Evolutionary conservation across 2,888 invertebrate species (phyloP).

Genomic region (Parasteatoda lunata): DNA sequence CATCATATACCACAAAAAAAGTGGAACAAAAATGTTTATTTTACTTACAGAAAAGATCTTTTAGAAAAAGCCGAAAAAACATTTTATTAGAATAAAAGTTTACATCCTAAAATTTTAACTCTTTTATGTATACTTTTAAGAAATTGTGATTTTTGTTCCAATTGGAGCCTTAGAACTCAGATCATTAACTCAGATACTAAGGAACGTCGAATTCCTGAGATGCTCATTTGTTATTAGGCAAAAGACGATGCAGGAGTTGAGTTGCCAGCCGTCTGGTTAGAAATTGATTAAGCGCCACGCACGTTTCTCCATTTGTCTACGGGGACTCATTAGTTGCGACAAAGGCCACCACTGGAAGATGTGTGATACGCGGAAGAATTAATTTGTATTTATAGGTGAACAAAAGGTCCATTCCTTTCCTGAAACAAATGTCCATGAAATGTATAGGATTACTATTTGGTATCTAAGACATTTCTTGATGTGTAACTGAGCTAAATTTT

Average conservation of each 20-base stretch:
- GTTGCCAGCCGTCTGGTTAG: constrained; percentile 42
- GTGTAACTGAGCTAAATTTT: not conserved
- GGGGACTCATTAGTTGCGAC: constrained; percentile 56
- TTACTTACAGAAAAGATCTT: too few species aligned
- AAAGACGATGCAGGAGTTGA: constrained; percentile 41
- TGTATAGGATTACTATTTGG: not conserved
- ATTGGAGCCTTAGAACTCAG: constrained; percentile 9
- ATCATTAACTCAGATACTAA: constrained; percentile 50
- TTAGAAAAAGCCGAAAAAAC: too few species aligned
- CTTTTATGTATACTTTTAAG: too few species aligned
- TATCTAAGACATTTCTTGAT: not conserved
- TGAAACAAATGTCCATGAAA: constrained; percentile 14
- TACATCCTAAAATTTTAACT: too few species aligned
- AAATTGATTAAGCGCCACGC: constrained; percentile 53
- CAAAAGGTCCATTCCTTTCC: constrained; percentile 43
- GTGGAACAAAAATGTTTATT: too few species aligned
- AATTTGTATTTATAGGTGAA: constrained; percentile 57
- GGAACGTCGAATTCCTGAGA: constrained; percentile 47
- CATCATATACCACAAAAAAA: too few species aligned
- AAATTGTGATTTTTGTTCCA: constrained; percentile 36
- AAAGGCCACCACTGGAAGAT: constrained; percentile 34
- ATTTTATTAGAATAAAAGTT: too few species aligned
- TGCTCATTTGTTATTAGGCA: constrained; percentile 58
- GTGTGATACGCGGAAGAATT: constrained; percentile 41
- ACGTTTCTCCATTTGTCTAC: constrained; percentile 62